Evolutionary conservation across 2,797 vertebrate genomes (phyloP).

Genomic region (Rhynchonycteris naso): DNA sequence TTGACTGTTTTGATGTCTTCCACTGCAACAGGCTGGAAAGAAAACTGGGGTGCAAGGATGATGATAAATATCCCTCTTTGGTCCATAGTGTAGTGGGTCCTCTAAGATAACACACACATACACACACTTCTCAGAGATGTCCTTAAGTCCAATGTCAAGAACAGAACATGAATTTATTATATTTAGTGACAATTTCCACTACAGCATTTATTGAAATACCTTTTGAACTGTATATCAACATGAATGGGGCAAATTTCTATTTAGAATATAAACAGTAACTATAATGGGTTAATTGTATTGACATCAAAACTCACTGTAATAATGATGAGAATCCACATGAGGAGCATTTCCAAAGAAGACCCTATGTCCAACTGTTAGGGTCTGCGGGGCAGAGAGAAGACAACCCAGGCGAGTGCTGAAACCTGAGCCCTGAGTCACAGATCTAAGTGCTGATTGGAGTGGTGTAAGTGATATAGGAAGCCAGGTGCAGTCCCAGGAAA

Average conservation of each 20-base stretch:
- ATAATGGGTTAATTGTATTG: background rate
- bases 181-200: slow-evolving; percentile 15
- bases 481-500: slow-evolving; percentile 21
- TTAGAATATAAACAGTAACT: background rate
- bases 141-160: slow-evolving; percentile 27
- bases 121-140: background rate
- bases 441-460: background rate
- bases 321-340: background rate
- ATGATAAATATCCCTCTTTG: background rate
- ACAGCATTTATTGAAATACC: background rate
- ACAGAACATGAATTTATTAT: background rate
- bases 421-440: background rate
- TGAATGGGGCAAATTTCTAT: background rate
- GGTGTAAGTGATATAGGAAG: background rate
- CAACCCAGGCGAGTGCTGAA: background rate
- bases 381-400: background rate
- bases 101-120: background rate
- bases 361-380: background rate
- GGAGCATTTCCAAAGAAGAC: background rate
- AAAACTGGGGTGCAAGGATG: background rate
- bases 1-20: background rate
- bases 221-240: background rate
- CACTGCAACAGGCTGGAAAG: background rate
- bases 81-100: background rate
- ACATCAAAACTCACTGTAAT: background rate